Base-by-base conservation (phyloP, 1,140 invertebrate genomes). In the Zaprionus ghesquierei region DNA sequence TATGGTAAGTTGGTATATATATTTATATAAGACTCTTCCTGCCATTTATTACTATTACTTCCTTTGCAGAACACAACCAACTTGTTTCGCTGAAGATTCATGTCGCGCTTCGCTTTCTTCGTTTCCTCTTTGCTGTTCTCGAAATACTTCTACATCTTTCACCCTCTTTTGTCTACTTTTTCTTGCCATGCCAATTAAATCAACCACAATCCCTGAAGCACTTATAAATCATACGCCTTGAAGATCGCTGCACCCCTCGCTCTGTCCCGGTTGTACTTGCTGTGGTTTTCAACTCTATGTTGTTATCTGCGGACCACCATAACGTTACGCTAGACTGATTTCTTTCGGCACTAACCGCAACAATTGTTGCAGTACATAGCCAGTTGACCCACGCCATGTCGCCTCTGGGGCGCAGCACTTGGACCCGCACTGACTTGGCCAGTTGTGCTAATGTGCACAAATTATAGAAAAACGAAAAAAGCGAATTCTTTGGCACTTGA, bases 381-480 rank as follows among this genome's bases (percentile, higher is more conserved):
- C 58, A 62, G 61, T 77, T 89, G 82, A 86, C 84, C 82, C 79
- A 87, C 70, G 71, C 50, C 77, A 69, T 81, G 81, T 85, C 77
- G 69, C 61, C 65, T 33, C 60, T 66, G 65, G 79, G 79, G 70
- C 65, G 74, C 61, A 64, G 70, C 82, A 82, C 75, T 66, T 64
- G 66, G 70, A 74, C 75, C 70, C 31, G 55, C 79, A 86, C 79
- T 86, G 87, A 87, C 81, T 75, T 86, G 60, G 64, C 56, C 75
- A 69, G 51, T 81, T 86, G 79, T 86, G 82, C 82, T 86, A 86
- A 86, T 87, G 84, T 72, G 79, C 55, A 74, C 75, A 87, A 77
- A 86, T 87, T 87, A 86, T 82, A 81, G 79, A 54, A 78, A 75
- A 61, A 54, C 61, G 58, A 58, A 29, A 29, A 6, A 0, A 20